Percentiles rank a stretch among this genome's conserved stretches.
Conservation (phyloP, 2,113 vertebrate genomes). For the Talpa occidentalis region DNA sequence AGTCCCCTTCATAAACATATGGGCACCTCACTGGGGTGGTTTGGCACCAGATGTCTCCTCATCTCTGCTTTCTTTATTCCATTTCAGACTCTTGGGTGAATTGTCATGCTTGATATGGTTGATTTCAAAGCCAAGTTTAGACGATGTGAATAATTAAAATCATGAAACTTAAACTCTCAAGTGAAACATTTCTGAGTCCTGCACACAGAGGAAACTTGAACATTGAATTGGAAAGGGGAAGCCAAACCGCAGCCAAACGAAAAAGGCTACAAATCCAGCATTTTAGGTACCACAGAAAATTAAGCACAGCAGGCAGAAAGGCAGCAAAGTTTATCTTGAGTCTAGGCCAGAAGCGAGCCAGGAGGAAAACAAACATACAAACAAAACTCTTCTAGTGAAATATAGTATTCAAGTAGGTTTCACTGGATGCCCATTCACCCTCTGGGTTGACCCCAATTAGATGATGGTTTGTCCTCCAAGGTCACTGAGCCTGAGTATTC, state of each 20-base stretch:
- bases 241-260: conserved; percentile 67
- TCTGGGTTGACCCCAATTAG: not conserved
- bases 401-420: conserved; percentile 7
- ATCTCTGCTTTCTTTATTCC: conserved; percentile 68
- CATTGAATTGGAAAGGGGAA: conserved; percentile 65
- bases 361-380: conserved; percentile 73
- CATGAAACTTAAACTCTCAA: conserved; percentile 73
- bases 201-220: conserved; percentile 75
- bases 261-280: conserved; percentile 63
- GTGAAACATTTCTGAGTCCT: conserved; percentile 71
- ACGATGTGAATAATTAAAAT: conserved; percentile 78
- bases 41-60: conserved; percentile 65
- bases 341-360: conserved; percentile 54
- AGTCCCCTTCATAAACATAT: not conserved
- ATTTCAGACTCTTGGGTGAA: conserved; percentile 76
- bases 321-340: conserved; percentile 61
- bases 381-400: conserved; percentile 51
- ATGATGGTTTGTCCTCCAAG: conserved; percentile 12
- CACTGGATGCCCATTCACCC: not conserved
- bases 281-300: conserved; percentile 78
- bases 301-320: conserved; percentile 77
- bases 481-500: conserved; percentile 23
- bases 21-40: conserved; percentile 55
- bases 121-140: conserved; percentile 77
- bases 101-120: conserved; percentile 66